These are phyloP conservation scores for Ectemnius continuus DNA, from an alignment of 2,888 invertebrate genomes.

Conservation along the genomic window DNA sequence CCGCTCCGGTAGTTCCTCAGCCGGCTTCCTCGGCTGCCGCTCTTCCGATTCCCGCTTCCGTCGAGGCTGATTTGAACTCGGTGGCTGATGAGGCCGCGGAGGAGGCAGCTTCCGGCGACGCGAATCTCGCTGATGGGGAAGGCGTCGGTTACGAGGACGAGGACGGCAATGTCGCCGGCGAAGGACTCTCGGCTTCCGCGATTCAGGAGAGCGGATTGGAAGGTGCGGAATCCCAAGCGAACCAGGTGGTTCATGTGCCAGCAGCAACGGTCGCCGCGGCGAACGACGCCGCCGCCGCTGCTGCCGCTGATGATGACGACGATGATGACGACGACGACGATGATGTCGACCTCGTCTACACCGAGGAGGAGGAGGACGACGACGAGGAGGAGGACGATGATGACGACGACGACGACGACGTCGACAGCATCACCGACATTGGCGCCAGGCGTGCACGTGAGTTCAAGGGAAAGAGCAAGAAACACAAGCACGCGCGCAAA, in stretches of 20 bases:
- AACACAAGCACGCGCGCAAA: conserved; percentile 72
- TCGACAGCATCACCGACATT: conserved; percentile 83
- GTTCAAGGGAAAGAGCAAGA: conserved; percentile 84
- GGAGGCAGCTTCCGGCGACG: conserved; percentile 70
- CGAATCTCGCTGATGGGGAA: conserved; percentile 64
- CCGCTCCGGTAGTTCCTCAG: conserved; percentile 69
- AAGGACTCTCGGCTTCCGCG: conserved; percentile 73
- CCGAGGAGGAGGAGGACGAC: conserved; percentile 80
- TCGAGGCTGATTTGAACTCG: conserved; percentile 71
- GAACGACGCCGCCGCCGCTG: conserved; percentile 80
- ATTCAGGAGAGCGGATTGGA: conserved; percentile 78
- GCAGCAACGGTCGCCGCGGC: conserved; percentile 52
- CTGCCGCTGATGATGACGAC: conserved; percentile 81
- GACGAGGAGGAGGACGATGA: conserved; percentile 84
- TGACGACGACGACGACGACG: conserved; percentile 84
- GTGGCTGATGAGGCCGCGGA: conserved; percentile 71
- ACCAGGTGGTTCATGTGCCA: conserved; percentile 54
- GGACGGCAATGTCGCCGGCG: conserved; percentile 71
- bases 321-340: conserved; percentile 82
- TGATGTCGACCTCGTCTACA: conserved; percentile 76
- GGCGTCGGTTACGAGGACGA: conserved; percentile 74
- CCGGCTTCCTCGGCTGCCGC: conserved; percentile 69
- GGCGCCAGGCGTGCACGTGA: conserved; percentile 90
- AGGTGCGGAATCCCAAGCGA: conserved; percentile 66
- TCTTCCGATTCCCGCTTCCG: conserved; percentile 66